Conservation (phyloP, 2,888 invertebrate species). For the Thymelicus sylvestris region DNA sequence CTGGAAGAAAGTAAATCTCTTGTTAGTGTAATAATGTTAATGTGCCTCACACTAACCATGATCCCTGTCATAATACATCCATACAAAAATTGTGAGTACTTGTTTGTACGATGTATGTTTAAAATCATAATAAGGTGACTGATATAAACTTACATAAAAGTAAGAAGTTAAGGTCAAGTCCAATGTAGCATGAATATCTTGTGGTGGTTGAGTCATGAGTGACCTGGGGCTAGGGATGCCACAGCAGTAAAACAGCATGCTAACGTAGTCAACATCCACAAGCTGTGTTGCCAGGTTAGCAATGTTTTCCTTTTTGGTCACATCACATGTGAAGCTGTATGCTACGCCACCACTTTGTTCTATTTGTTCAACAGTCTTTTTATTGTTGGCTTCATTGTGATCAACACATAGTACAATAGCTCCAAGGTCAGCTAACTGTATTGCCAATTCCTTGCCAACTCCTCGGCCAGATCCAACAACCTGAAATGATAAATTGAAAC, state of each 20-base stretch:
- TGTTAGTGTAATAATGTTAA: no score
- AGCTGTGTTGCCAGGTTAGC: conserved; percentile 70
- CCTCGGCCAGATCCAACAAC: conserved; percentile 89
- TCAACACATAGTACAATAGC: conserved; percentile 88
- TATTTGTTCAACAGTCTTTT: conserved; percentile 75
- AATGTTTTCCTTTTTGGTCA: conserved; percentile 83
- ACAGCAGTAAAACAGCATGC: conserved; percentile 87
- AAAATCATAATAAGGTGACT: no score
- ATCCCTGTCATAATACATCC: no score
- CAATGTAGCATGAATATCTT: conserved; percentile 81
- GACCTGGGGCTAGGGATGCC: conserved; percentile 86
- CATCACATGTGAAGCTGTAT: conserved; percentile 80
- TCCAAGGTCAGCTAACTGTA: conserved; percentile 83
- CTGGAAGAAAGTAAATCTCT: conserved; percentile 58
- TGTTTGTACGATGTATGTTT: no score
- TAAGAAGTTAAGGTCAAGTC: conserved; percentile 86
- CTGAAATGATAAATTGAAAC: conserved; percentile 57
- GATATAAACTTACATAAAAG: conserved; percentile 81
- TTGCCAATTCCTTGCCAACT: conserved; percentile 86
- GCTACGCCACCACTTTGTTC: conserved; percentile 76
- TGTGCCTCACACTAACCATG: no score
- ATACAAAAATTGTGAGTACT: no score
- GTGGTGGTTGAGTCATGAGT: conserved; percentile 75
- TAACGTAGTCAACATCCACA: conserved; percentile 80
- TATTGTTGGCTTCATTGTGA: conserved; percentile 81